Base-by-base conservation (phyloP, 1,140 invertebrate genomes). In the Drosophila gunungcola region DNA sequence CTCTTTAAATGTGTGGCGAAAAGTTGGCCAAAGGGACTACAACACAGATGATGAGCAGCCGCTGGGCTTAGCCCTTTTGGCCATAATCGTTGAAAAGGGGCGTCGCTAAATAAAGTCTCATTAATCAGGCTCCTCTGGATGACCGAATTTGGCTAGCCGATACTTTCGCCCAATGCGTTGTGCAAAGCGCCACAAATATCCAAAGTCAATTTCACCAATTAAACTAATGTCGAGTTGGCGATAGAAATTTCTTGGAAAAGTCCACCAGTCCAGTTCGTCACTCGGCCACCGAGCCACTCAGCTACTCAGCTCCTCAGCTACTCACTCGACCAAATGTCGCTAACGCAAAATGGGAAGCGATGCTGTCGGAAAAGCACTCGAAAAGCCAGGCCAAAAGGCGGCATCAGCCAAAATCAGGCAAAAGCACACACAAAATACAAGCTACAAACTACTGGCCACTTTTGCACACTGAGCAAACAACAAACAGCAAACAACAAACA, bases 211-310 rank as follows among this genome's bases (percentile, higher is more conserved):
- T 86, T 86, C 82, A 78, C 82, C 82, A 86, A 86, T 88, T 88
- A 86, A 79, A 86, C 78, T 81, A 78, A 77, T 64, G 57, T 65
- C 60, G 43, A 74, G 74, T 58, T 83, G 80, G 60, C 74, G 51
- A 58, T 69, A 79, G 78, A 88, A 86, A 86, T 86, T 86, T 88
- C 82, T 86, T 63, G 82, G 74, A 86, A 86, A 82, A 75, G 65
- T 80, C 58, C 29, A 7, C 29, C 29, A 32, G 29, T 32, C 29
- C 0, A 32, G 7, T 32, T 7, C 29, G 7, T 5, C 16, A 21
- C 16, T 21, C 16, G 16, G 16, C 16, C 16, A 6, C 29, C 5
- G 7, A 7, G 5, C 29, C 70, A 56, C 69, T 63, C 43, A 27
- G 41, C 46, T 13, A 34, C 10, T 52, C 42, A 42, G 36, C 51